Base-by-base conservation (phyloP, 2,113 vertebrate species). In the Suricata suricatta region DNA sequence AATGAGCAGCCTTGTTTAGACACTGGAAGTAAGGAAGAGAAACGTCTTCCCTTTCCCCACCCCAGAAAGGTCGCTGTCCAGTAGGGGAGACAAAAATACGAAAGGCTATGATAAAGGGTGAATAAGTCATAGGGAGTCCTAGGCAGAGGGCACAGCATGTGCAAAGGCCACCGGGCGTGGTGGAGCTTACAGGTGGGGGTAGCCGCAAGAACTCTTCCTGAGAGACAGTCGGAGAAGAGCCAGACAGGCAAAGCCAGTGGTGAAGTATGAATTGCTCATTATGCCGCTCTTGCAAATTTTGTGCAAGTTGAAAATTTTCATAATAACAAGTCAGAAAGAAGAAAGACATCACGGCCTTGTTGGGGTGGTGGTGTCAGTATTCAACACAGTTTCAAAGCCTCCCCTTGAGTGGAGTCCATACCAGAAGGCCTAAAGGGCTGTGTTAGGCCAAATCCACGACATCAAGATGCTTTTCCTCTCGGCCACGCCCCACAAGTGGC, bases 341-440 rank as follows among this genome's bases (percentile, higher is more conserved):
- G 2, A 41, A 52, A 47, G 88, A 76, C 6, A 57, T 23, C 38
- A 0, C 5, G 13, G 14, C 69, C 82, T 88, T 17, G 14, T 4
- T 29, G 47, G 25, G 33, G 57, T 11, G 16, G 50, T 27, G 27
- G 0, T 68, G 7, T 57, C 35, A 71, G 31, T 38, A 29, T 44
- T 47, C 8, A 57, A 60, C 25, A 68, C 57, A 41, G 74, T 25
- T 84, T 72, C 52, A 68, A 41, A 88, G 87, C 81, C 13, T 25
- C 5, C 27, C 4, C 44, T 47, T 16, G 77, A 44, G 38, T 7
- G 9, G 38, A 31, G 27, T n/a, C 50, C 80, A 9, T 1, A 5
- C 38, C 33, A 15, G 21, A 27, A 86, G 54, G 35, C 1, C 0
- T 3, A 0, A 1, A 7, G 38, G 54, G 35, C 80, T 0, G 29